Evolutionary conservation across 2,888 invertebrate species (phyloP), one percentile per base, ranked within the genome.

Genomic region (Miltochrista miniata): DNA sequence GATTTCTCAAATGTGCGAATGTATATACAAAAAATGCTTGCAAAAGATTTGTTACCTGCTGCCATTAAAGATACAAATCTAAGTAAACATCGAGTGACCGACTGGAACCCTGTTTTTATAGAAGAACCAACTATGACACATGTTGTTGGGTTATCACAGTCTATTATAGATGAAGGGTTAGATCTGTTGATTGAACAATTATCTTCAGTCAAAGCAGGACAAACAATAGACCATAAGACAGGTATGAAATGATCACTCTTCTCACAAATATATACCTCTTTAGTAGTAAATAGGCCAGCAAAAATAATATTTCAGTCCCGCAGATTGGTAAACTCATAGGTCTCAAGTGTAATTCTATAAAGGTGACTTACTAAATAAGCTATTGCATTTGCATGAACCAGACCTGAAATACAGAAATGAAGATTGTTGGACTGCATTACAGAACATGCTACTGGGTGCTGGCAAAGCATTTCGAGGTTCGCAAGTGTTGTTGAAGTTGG

Each of bases 1-100:
- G 93, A 95, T 65, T 96, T 96, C 80, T 93, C 94, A 7, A 83
- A 93, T 37, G 74, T 94, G 2, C 90, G 95, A 70, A 83, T 93
- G 74, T 93, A 93, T 47, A 72, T 94, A 48, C 80, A 84, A 13
- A 68, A 80, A n/a, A 63, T 87, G 57, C 60, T 72, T 13, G 63
- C 70, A 2, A 81, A 34, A 46, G 61, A 81, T 24, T 33, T 58
- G 30, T 80, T 78, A 73, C 70, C 75, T 8, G 57, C 50, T 36
- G 67, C 73, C 48, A 53, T 82, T 30, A 68, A 76, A 51, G 64
- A 64, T 53, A 54, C 77, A 47, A 53, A 67, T 47, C 68, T 79
- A 43, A 66, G 70, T 31, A 68, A 68, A 39, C 62, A 71, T 48
- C 71, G 64, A 49, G 41, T 59, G 10, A 56, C 56, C 14, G 67